Conservation (phyloP, 2,888 invertebrate species). For the Isoperla grammatica region DNA sequence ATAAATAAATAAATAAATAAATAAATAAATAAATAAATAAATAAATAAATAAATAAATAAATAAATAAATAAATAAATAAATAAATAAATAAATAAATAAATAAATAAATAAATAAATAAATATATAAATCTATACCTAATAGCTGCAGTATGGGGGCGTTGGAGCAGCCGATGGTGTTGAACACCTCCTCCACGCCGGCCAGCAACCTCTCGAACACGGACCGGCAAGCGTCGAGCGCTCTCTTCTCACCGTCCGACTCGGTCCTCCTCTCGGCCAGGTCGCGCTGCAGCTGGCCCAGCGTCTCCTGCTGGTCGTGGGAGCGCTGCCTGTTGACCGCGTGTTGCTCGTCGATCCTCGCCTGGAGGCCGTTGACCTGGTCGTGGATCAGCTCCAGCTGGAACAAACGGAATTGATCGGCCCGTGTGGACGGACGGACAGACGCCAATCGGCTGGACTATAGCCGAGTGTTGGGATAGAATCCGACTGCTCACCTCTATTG, state of each 20-base stretch:
- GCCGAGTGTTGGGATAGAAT: no score
- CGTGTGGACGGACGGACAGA: no score
- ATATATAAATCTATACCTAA: constrained; percentile 51
- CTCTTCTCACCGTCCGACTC: constrained; percentile 42
- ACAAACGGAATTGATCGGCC: no score
- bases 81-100: no score
- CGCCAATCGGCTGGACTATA: no score
- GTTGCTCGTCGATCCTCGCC: constrained; percentile 59
- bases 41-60: no score
- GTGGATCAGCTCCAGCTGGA: constrained; percentile 60
- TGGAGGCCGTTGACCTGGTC: constrained; percentile 60
- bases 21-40: no score
- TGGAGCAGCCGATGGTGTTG: constrained; percentile 64
- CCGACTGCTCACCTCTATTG: no score
- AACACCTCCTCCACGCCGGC: constrained; percentile 49
- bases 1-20: no score
- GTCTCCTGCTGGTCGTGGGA: constrained; percentile 55
- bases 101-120: no score
- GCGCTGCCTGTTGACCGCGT: constrained; percentile 52
- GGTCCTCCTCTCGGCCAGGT: constrained; percentile 48
- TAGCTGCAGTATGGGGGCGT: constrained; percentile 63
- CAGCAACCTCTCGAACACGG: constrained; percentile 42
- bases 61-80: no score
- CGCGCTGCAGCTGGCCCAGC: constrained; percentile 48
- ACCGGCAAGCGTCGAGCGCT: constrained; percentile 41